Evolutionary conservation across 1,140 invertebrate species (phyloP).

Genomic region (Gerris buenoi): DNA sequence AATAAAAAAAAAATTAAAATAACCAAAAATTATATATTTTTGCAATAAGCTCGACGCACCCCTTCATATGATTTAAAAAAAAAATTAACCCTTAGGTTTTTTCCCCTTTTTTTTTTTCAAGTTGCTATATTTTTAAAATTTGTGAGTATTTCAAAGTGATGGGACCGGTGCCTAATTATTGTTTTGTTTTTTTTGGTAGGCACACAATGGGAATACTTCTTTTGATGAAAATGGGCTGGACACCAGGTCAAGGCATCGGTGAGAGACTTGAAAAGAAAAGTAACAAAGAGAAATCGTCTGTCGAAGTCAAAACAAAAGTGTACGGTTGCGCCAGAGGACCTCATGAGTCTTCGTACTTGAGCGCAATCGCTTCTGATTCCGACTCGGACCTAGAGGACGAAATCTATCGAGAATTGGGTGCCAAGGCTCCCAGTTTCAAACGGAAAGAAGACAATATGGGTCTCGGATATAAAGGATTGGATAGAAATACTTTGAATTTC

Average conservation of each 20-base stretch:
- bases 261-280: slow-evolving; percentile 44
- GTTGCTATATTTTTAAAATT: no score
- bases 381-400: slow-evolving; percentile 41
- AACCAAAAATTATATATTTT: no score
- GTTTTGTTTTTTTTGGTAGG: no score
- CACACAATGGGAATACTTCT: slow-evolving; percentile 78
- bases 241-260: slow-evolving; percentile 79
- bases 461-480: slow-evolving; percentile 79
- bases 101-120: no score
- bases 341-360: slow-evolving; percentile 6
- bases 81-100: no score
- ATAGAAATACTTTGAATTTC: slow-evolving; percentile 38
- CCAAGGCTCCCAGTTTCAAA: slow-evolving; percentile 44
- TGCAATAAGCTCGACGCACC: no score
- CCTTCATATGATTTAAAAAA: no score
- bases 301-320: slow-evolving; percentile 32
- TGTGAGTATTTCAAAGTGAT: no score
- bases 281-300: slow-evolving; percentile 27
- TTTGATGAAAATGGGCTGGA: slow-evolving; percentile 77
- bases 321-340: slow-evolving; percentile 53
- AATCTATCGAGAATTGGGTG: slow-evolving; percentile 27
- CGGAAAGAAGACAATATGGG: slow-evolving; percentile 72
- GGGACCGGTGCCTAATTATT: no score
- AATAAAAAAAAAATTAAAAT: no score
- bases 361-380: slow-evolving; percentile 15